Evolutionary conservation across 2,888 invertebrate species (phyloP).

Genomic region (Conchocele bisecta): DNA sequence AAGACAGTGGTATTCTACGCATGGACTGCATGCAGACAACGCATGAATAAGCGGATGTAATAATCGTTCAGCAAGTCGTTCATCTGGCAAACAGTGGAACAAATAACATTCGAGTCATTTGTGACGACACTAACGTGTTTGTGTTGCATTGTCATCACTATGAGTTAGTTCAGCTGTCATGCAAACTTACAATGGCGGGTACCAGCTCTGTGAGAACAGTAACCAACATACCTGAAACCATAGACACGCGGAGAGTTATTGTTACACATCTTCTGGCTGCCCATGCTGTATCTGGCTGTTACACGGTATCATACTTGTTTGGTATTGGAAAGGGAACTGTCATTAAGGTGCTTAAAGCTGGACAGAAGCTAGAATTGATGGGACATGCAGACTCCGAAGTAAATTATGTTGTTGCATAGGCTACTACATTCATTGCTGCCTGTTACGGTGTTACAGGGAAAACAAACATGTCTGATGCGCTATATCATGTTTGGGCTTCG

Average conservation of each 20-base stretch:
- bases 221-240: slow-evolving; percentile 10
- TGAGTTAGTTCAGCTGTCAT: neutral
- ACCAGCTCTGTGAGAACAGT: neutral
- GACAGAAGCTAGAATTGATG: neutral
- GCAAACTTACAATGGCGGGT: slow-evolving; percentile 19
- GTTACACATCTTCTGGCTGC: slow-evolving; percentile 10
- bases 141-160: slow-evolving; percentile 23
- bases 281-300: slow-evolving; percentile 36
- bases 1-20: slow-evolving; percentile 4
- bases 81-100: neutral
- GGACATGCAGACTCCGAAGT: neutral
- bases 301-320: slow-evolving; percentile 18
- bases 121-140: slow-evolving; percentile 42
- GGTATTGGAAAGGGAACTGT: slow-evolving; percentile 27
- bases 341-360: slow-evolving; percentile 1
- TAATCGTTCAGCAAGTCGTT: slow-evolving; percentile 42
- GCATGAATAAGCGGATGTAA: slow-evolving; percentile 56
- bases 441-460: slow-evolving; percentile 5
- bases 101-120: slow-evolving; percentile 8
- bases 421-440: neutral
- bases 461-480: neutral
- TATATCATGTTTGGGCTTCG: slow-evolving; percentile 7
- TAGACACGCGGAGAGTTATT: slow-evolving; percentile 1
- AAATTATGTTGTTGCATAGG: neutral
- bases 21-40: slow-evolving; percentile 41